Conservation (phyloP, 2,888 invertebrate species). For the Psylliodes chrysocephalus region DNA sequence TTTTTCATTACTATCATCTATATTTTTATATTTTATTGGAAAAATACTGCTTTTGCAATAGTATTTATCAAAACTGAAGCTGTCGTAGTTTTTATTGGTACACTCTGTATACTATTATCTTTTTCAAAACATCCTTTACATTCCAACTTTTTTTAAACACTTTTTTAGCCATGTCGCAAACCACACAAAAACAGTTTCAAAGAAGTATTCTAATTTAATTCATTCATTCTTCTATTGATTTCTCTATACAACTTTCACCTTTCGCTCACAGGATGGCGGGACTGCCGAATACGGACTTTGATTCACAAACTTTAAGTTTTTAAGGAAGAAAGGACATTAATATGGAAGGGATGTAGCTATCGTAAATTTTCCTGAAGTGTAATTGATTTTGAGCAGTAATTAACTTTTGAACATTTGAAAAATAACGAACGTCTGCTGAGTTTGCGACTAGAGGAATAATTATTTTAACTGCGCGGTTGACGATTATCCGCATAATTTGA, state of each 20-base stretch:
- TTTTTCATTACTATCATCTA: too few relatives aligned
- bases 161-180: slow-evolving; percentile 3
- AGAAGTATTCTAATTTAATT: slow-evolving; percentile 17
- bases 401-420: slow-evolving; percentile 49
- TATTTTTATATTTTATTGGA: too few relatives aligned
- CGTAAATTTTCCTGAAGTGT: slow-evolving; percentile 55
- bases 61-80: too few relatives aligned
- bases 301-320: not conserved
- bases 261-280: slow-evolving; percentile 14
- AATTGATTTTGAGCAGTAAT: slow-evolving; percentile 58
- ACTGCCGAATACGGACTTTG: not conserved
- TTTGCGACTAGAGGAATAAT: slow-evolving; percentile 24
- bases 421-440: slow-evolving; percentile 44
- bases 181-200: not conserved
- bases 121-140: too few relatives aligned
- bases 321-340: slow-evolving; percentile 46
- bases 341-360: slow-evolving; percentile 54
- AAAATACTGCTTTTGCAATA: too few relatives aligned
- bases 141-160: not conserved
- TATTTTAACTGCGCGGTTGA: slow-evolving; percentile 21
- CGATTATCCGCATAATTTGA: not conserved
- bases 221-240: slow-evolving; percentile 18
- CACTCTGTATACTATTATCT: too few relatives aligned
- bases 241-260: not conserved
- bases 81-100: too few relatives aligned